Evolutionary conservation across 2,888 invertebrate genomes (phyloP), one percentile per base, ranked within the genome.

Genomic region (Cataglyphis altisquamis): DNA sequence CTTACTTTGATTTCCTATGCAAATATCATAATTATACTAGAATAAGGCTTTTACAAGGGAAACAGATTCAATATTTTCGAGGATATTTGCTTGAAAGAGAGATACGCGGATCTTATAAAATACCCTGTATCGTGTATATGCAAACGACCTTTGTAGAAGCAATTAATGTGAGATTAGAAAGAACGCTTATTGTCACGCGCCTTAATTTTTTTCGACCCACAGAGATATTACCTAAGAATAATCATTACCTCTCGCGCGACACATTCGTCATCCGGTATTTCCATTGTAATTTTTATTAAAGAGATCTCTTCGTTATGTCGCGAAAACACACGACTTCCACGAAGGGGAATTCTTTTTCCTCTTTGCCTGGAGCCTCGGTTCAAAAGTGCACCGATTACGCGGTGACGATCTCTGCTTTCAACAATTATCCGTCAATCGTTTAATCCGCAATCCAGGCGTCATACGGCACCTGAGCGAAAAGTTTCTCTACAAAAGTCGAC

Each of bases 381-480:
- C 25, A 55, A 66, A 52, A 67, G 15, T 67, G 21, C 66, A 77
- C 12, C 29, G 12, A 55, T 64, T 8, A 66, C n/a, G 55, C 21
- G 29, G 10, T 39, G n/a, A 64, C 21, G 21, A 29, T 75, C 48
- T 45, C 45, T 60, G 3, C 10, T 48, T 25, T 32, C 18, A 12
- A 6, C 29, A 67, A 39, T 32, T 63, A 36, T 55, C 12, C 41
- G 1, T 6, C 9, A 8, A 60, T 32, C 32, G 10, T 68, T 92
- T 92, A 94, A 83, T 95, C 95, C 29, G 92, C 95, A 89, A 98
- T 96, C 97, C 97, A 97, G 89, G 97, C 97, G 90, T 98, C 97
- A 91, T 97, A 96, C 0, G 98, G 98, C 86, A 98, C 97, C 94
- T 97, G 96, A 12, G 96, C 95, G 88, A 98, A 97, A 74, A 98